A percentile compares a stretch with the other conserved stretches of the same genome.
phyloP scores from a whole-genome alignment of 1,140 invertebrate species.

The Teleopsis dalmanni region DNA sequence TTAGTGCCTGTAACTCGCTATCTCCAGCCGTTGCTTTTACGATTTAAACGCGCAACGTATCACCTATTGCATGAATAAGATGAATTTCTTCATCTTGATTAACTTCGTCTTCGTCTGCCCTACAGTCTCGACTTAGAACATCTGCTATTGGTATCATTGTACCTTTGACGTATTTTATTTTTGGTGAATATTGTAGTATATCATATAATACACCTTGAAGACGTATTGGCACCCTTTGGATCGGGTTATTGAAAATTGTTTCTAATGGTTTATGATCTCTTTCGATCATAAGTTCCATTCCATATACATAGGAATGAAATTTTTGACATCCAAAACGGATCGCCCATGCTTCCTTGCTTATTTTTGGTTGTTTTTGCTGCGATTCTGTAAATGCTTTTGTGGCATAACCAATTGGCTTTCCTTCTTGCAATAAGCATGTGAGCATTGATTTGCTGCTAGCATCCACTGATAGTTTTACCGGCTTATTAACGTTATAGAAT shows the following conservation, averaged over 20 bases:
- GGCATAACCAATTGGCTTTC: constrained; percentile 24
- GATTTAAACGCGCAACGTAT: not conserved
- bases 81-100: not conserved
- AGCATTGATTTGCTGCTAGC: constrained; percentile 19
- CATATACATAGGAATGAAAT: constrained; percentile 25
- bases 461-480: constrained; percentile 16
- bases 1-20: not conserved
- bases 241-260: constrained; percentile 40
- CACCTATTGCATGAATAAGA: not conserved
- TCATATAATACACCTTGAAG: not conserved
- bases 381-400: constrained; percentile 29
- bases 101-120: not conserved
- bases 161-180: not conserved
- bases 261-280: constrained; percentile 47
- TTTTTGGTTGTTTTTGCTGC: constrained; percentile 31
- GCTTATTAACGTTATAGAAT: constrained; percentile 20
- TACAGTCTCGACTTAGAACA: not conserved
- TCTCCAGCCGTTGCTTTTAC: not conserved
- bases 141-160: not conserved
- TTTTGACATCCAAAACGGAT: constrained; percentile 32
- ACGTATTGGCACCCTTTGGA: not conserved
- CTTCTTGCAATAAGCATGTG: constrained; percentile 21
- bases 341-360: constrained; percentile 39
- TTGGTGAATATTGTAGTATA: not conserved
- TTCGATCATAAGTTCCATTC: constrained; percentile 28